Conservation (phyloP, 2,888 invertebrate genomes). For the Automeris io region DNA sequence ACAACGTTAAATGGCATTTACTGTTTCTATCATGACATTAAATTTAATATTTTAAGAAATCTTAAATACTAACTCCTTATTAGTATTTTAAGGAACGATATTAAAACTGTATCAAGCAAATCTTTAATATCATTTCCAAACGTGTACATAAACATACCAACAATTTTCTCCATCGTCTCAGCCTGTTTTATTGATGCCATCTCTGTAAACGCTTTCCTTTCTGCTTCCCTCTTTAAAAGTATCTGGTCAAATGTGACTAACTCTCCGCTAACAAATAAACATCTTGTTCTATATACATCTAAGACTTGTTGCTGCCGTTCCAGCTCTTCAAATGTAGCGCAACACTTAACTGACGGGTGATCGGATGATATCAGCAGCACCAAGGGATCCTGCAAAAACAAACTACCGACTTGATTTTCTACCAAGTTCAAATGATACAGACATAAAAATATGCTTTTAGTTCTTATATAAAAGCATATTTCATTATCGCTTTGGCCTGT, state of each 20-base stretch:
- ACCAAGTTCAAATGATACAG: too few species aligned
- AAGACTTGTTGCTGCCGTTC: constrained; percentile 65
- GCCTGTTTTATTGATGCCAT: constrained; percentile 71
- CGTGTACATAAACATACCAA: constrained; percentile 37
- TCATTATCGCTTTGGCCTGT: too few species aligned
- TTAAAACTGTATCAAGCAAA: neutral
- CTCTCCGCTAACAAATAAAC: constrained; percentile 69
- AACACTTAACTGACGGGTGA: constrained; percentile 74
- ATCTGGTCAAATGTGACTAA: constrained; percentile 69
- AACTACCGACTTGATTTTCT: too few species aligned
- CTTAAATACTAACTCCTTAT: neutral
- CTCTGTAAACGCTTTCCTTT: constrained; percentile 66
- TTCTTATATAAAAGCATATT: too few species aligned
- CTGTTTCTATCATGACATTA: neutral
- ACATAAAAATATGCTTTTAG: too few species aligned
- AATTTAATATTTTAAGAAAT: neutral
- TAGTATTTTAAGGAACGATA: too few species aligned
- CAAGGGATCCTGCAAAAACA: constrained; percentile 62
- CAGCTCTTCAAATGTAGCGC: constrained; percentile 66
- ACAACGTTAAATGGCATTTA: too few species aligned
- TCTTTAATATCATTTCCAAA: neutral
- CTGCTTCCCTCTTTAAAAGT: constrained; percentile 60
- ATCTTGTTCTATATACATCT: constrained; percentile 69
- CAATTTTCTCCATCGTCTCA: constrained; percentile 67
- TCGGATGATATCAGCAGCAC: constrained; percentile 69